Percentiles rank a stretch among this genome's conserved stretches.
Evolutionary conservation across 2,797 vertebrate species (phyloP).

Genomic region (Lepilemur ruficaudatus): DNA sequence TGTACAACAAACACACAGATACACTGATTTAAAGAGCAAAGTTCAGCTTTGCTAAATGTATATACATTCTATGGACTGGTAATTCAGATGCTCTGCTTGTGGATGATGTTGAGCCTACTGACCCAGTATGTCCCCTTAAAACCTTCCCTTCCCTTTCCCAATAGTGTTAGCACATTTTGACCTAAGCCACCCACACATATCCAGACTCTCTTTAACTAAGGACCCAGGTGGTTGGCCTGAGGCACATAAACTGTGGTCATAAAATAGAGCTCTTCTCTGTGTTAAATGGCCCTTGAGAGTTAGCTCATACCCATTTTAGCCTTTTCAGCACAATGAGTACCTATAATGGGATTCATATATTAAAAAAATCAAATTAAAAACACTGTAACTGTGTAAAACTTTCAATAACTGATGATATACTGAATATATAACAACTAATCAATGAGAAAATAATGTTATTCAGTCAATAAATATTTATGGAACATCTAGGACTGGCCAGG

Average conservation of each 20-base stretch:
- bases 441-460: neutral
- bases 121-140: neutral
- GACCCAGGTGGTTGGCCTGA: constrained; percentile 2
- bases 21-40: neutral
- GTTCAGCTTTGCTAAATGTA: neutral
- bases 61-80: neutral
- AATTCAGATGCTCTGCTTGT: neutral
- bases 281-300: neutral
- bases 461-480: neutral
- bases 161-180: neutral
- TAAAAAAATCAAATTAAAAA: neutral
- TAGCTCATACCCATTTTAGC: neutral
- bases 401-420: neutral
- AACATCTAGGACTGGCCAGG: neutral
- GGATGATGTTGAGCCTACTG: neutral
- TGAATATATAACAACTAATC: neutral
- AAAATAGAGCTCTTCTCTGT: neutral
- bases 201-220: neutral
- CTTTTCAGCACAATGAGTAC: neutral
- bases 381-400: neutral
- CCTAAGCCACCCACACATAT: neutral
- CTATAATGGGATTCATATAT: neutral
- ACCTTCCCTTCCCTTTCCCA: neutral
- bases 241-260: neutral
- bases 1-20: neutral